Percentiles rank a stretch among this genome's conserved stretches.
Evolutionary conservation across 2,797 vertebrate genomes (phyloP).

Genomic region (Chromobotia macracanthus): DNA sequence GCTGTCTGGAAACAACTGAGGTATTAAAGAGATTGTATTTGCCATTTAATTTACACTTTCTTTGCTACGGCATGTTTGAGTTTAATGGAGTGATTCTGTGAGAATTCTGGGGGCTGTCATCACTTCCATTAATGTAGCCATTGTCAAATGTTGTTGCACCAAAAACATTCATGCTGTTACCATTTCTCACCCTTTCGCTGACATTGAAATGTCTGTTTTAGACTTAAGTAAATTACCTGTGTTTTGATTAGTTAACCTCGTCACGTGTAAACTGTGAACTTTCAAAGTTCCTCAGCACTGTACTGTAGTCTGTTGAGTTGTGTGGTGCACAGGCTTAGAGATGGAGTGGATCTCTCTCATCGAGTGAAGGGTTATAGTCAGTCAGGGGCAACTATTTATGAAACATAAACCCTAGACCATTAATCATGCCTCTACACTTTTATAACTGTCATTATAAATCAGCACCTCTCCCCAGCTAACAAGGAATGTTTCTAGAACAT

Average conservation of each 20-base stretch:
- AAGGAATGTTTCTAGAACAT: no score
- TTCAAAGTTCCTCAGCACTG: slow-evolving; percentile 2
- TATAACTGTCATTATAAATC: slow-evolving; percentile 52
- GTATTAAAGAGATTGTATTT: neutral
- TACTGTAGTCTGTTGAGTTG: slow-evolving; percentile 22
- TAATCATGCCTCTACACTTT: slow-evolving; percentile 57
- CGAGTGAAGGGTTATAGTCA: slow-evolving; percentile 50
- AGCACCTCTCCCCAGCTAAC: neutral
- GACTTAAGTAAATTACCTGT: neutral
- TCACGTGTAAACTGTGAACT: neutral
- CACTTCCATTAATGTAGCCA: neutral
- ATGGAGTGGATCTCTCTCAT: slow-evolving; percentile 35
- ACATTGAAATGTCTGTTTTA: neutral
- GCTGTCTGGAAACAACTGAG: neutral
- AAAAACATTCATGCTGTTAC: neutral
- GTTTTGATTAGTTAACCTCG: neutral
- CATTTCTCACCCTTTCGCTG: neutral
- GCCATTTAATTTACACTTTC: neutral
- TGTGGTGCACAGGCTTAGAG: slow-evolving; percentile 25
- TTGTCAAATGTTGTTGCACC: neutral
- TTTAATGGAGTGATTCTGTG: neutral
- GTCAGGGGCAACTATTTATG: slow-evolving; percentile 56
- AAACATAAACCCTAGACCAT: slow-evolving; percentile 58
- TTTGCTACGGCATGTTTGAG: neutral
- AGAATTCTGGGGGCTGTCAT: neutral